Evolutionary conservation across 2,113 vertebrate genomes (phyloP).

Genomic region (Marcusenius ussheri): DNA sequence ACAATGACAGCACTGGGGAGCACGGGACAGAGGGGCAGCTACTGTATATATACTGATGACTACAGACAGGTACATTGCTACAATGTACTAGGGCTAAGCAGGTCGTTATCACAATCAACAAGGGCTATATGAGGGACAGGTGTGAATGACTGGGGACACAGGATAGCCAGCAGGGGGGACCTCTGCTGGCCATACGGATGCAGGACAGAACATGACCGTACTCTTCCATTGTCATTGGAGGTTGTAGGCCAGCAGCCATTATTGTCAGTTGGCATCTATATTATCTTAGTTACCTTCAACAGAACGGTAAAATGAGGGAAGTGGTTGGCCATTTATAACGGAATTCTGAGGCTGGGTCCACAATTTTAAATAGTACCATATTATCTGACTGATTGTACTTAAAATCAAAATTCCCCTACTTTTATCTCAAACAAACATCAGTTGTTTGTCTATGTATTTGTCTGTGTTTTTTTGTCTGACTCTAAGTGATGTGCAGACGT

Average conservation of each 20-base stretch:
- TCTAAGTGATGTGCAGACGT: neutral
- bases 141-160: neutral
- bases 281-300: neutral
- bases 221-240: conserved; percentile 23
- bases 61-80: neutral
- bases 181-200: neutral
- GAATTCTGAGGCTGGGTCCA: neutral
- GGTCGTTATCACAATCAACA: neutral
- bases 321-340: neutral
- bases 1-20: neutral
- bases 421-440: neutral
- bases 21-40: neutral
- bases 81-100: neutral
- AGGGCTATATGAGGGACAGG: neutral
- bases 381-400: neutral
- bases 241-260: neutral
- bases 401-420: neutral
- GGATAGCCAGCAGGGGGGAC: neutral
- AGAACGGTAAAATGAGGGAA: neutral
- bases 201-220: neutral
- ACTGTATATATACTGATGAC: neutral
- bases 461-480: neutral
- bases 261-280: neutral
- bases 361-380: neutral
- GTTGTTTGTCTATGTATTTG: neutral